Evolutionary conservation across 2,797 vertebrate species (phyloP).

Genomic region (Xyrichtys novacula): DNA sequence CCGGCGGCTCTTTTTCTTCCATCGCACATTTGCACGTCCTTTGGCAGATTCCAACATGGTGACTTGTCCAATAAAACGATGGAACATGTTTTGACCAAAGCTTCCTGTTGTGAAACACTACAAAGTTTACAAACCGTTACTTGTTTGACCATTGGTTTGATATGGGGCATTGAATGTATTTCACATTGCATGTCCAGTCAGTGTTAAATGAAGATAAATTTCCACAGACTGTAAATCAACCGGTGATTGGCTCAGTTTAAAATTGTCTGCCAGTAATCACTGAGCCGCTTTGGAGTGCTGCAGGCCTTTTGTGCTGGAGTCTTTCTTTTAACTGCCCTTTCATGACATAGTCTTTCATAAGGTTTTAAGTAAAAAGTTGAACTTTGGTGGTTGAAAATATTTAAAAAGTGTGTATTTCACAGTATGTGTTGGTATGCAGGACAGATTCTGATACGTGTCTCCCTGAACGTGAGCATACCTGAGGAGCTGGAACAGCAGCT

Average conservation of each 20-base stretch:
- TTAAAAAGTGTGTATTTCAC: neutral
- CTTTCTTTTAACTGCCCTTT: neutral
- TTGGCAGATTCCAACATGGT: constrained; percentile 65
- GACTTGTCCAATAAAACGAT: constrained; percentile 63
- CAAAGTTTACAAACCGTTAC: constrained; percentile 15
- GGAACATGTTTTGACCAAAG: constrained; percentile 47
- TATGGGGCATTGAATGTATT: neutral
- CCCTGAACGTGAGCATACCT: neutral
- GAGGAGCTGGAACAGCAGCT: constrained; percentile 13
- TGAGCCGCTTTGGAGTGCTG: neutral
- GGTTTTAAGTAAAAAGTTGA: neutral
- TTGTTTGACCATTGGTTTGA: neutral
- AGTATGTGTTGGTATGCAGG: neutral
- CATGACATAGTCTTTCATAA: neutral
- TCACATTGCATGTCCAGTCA: neutral
- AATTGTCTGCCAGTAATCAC: constrained; percentile 13
- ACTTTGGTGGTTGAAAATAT: neutral
- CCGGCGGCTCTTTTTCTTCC: constrained; percentile 2
- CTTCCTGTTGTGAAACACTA: constrained; percentile 46
- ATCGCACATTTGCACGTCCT: constrained; percentile 60
- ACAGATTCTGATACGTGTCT: constrained; percentile 8
- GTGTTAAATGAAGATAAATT: neutral
- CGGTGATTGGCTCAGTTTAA: neutral
- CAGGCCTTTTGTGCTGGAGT: neutral
- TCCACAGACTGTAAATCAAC: neutral